Evolutionary conservation across 2,113 vertebrate species (phyloP), one percentile per base, ranked within the genome.

Genomic region (Sapajus apella): DNA sequence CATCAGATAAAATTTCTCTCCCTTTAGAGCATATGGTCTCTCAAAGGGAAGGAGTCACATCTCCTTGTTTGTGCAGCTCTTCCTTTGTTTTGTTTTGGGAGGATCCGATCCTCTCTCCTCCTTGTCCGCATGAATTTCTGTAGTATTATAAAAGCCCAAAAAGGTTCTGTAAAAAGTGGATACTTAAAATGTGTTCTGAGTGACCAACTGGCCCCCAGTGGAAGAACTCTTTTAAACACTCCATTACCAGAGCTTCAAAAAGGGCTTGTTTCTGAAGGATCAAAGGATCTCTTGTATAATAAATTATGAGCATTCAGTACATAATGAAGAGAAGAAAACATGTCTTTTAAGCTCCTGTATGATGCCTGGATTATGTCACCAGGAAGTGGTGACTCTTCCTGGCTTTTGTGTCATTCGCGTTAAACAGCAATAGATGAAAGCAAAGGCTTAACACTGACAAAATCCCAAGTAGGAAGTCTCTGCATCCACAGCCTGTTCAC

Each of bases 281-380:
- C 86, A 95, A 95, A 95, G 85, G 61, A 37, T 32, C 43, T 73
- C 92, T 95, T 95, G 84, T 87, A 52, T 66, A 40, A 84, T 95
- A 56, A 52, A 92, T 86, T 79, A 47, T 68, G 94, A 87, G 43
- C 64, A 52, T 72, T 95, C n/a, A 37, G 17, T 73, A 14, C 35
- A 43, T 94, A 95, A 91, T 77, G 86, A 94, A 94, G 85, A 84
- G 84, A 94, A 47, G 75, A 87, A 83, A 84, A 81, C 25, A 35
- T 79, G 73, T 56, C 81, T 87, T 95, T 95, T 64, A 86, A 87
- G 50, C 70, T 92, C 30, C 89, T 81, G 12, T 89, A 30, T 86
- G 86, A 64, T 75, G 61, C 64, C 77, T 27, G n/a, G 75, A 70
- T 80, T 84, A 45, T 52, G 91, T 47, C n/a, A n/a, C n/a, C n/a